Conservation (phyloP, 2,797 vertebrate genomes). For the Molothrus ater region DNA sequence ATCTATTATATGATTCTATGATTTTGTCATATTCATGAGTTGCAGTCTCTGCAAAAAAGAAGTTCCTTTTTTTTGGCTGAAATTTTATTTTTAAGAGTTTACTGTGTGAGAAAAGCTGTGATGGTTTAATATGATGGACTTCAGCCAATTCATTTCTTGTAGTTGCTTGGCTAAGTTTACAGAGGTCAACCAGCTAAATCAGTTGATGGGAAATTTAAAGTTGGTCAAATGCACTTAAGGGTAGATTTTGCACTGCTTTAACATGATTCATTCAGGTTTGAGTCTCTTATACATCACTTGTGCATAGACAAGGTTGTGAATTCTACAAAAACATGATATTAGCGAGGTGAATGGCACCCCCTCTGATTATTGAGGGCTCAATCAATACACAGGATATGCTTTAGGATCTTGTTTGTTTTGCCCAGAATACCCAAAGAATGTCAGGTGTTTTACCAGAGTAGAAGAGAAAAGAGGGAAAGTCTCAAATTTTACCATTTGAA, state of each 20-base stretch:
- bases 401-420: background rate
- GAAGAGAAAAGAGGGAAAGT: background rate
- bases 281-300: background rate
- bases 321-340: background rate
- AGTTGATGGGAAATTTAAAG: background rate
- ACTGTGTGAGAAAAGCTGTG: background rate
- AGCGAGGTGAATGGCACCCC: background rate
- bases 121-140: background rate
- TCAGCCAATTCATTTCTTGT: background rate
- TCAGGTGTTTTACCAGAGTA: background rate
- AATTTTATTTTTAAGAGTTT: background rate
- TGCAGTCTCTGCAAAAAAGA: background rate
- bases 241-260: background rate
- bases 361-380: background rate
- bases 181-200: background rate
- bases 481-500: background rate
- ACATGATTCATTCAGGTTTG: background rate
- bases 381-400: background rate
- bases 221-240: background rate
- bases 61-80: background rate
- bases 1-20: background rate
- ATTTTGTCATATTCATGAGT: background rate
- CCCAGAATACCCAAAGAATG: background rate
- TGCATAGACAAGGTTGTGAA: background rate
- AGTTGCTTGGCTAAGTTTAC: background rate